Percentiles rank a stretch among this genome's conserved stretches.
These are phyloP conservation scores for Galago senegalensis DNA, from an alignment of 2,797 vertebrate genomes.

Conservation along the genomic window DNA sequence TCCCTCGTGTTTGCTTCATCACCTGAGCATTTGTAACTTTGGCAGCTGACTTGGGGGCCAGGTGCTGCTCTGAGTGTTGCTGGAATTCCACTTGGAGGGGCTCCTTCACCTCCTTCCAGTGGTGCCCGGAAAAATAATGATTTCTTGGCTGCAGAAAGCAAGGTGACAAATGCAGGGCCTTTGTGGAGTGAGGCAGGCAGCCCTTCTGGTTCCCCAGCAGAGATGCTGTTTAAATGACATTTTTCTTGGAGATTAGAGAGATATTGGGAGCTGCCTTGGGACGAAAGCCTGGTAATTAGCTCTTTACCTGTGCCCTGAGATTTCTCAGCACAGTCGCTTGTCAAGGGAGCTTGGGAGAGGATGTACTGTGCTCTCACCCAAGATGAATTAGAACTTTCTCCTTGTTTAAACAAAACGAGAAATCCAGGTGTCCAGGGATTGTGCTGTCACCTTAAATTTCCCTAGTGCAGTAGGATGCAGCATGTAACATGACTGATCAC, in stretches of 20 bases:
- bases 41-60: background rate
- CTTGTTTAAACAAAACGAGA: background rate
- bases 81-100: slow-evolving; percentile 9
- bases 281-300: slow-evolving; percentile 23
- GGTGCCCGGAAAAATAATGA: background rate
- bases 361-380: background rate
- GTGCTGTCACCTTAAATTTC: background rate
- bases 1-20: slow-evolving; percentile 74
- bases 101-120: background rate
- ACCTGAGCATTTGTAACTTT: slow-evolving; percentile 76
- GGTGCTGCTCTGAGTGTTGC: background rate
- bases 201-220: slow-evolving; percentile 13
- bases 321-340: background rate
- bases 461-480: background rate
- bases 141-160: slow-evolving; percentile 5
- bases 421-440: background rate
- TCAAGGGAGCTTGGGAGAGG: background rate
- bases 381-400: background rate
- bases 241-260: slow-evolving; percentile 67
- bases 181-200: background rate
- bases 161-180: background rate
- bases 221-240: slow-evolving; percentile 10
- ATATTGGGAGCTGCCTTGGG: background rate
- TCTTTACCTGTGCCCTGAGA: slow-evolving; percentile 52
- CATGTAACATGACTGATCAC: accelerated